A percentile compares a stretch with the other conserved stretches of the same genome.
Evolutionary conservation across 2,797 vertebrate species (phyloP).

Genomic region (Oreonectes daqikongensis): DNA sequence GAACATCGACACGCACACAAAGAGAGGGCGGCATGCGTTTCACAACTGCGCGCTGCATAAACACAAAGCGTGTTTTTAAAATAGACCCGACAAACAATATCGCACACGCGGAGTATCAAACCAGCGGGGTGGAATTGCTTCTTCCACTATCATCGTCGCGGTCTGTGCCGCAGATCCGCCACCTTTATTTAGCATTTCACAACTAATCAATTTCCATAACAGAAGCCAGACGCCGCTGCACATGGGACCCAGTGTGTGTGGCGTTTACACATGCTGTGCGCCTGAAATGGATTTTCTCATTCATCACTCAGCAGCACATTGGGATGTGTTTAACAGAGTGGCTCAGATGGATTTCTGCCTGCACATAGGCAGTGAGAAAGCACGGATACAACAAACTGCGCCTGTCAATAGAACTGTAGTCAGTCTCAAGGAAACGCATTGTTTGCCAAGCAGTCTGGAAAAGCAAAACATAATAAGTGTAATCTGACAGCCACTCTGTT

Average conservation of each 20-base stretch:
- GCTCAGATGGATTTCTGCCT: constrained; percentile 56
- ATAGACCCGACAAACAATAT: constrained; percentile 32
- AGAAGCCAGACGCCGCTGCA: constrained; percentile 38
- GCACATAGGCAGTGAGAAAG: constrained; percentile 45
- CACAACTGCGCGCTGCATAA: constrained; percentile 17
- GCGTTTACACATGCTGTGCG: constrained; percentile 44
- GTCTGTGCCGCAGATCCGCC: constrained; percentile 37
- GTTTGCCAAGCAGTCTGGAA: constrained; percentile 21
- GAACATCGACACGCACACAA: constrained; percentile 14
- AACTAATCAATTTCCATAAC: constrained; percentile 47
- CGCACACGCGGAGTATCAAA: not conserved
- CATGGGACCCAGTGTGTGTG: constrained; percentile 46
- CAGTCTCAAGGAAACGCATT: constrained; percentile 34
- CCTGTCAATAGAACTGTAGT: constrained; percentile 44
- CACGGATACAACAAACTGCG: constrained; percentile 56
- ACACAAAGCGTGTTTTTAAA: constrained; percentile 23
- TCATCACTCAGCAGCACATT: constrained; percentile 49
- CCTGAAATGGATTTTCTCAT: constrained; percentile 53
- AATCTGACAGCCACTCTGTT: constrained; percentile 19
- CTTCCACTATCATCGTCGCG: constrained; percentile 27
- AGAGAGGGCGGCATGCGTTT: not conserved
- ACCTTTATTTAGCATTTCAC: constrained; percentile 52
- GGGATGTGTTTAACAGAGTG: constrained; percentile 57
- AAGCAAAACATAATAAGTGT: constrained; percentile 24
- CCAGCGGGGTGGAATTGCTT: constrained; percentile 33